A percentile compares a stretch with the other conserved stretches of the same genome.
Evolutionary conservation across 2,888 invertebrate species (phyloP).

Genomic region (Campopleginae sp.): DNA sequence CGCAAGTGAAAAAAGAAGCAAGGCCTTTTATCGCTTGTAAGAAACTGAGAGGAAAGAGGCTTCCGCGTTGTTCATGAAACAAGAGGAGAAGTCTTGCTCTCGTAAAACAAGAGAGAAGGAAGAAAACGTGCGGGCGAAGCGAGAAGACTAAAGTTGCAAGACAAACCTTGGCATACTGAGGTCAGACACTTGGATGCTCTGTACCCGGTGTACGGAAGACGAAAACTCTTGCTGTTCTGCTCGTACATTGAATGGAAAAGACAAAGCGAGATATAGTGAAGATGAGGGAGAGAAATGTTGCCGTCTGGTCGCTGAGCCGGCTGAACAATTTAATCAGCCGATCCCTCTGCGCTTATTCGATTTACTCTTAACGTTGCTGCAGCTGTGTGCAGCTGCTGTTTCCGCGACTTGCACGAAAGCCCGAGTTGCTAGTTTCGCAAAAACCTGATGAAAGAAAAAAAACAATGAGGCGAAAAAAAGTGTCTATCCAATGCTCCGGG

Average conservation of each 20-base stretch:
- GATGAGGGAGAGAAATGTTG: slow-evolving; percentile 4
- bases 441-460: neutral
- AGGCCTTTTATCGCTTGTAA: slow-evolving; percentile 32
- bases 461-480: neutral
- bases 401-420: slow-evolving; percentile 33
- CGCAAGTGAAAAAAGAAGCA: slow-evolving; percentile 15
- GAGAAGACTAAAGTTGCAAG: slow-evolving; percentile 43
- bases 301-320: slow-evolving; percentile 40
- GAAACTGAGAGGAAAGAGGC: slow-evolving; percentile 19
- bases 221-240: slow-evolving; percentile 36
- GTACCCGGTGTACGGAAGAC: slow-evolving; percentile 12
- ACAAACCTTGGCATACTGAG: slow-evolving; percentile 50
- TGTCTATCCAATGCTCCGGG: neutral
- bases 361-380: slow-evolving; percentile 55
- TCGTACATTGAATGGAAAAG: slow-evolving; percentile 33
- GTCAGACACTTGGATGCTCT: slow-evolving; percentile 28
- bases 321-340: slow-evolving; percentile 75
- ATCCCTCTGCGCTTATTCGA: slow-evolving; percentile 67
- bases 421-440: slow-evolving; percentile 14
- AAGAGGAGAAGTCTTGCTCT: slow-evolving; percentile 48
- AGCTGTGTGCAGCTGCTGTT: slow-evolving; percentile 24
- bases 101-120: slow-evolving; percentile 40
- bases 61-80: slow-evolving; percentile 54
- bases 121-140: slow-evolving; percentile 26
- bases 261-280: slow-evolving; percentile 39